Evolutionary conservation across 2,888 invertebrate genomes (phyloP), one percentile per base, ranked within the genome.

Genomic region (Ophion costatus): DNA sequence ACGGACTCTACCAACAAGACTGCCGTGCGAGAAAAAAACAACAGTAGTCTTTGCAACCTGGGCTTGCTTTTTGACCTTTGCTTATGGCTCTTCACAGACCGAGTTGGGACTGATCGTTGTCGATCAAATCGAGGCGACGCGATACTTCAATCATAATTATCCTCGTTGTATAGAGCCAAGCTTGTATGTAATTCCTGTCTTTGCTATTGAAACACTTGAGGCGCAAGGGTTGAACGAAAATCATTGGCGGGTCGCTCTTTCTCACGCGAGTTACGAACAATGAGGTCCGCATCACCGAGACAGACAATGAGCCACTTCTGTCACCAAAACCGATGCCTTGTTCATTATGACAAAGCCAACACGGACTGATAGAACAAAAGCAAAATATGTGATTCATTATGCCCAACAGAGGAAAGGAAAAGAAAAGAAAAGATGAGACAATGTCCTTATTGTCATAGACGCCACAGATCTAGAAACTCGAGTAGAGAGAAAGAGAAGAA

Each of bases 271-370:
- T 74, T 57, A 42, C 64, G 38, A 57, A 70, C 74, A 66, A 78
- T 81, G 51, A 69, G 7, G 51, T 38, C 56, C 24, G 10, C 10
- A 10, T 51, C 38, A 29, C 59, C 29, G n/a, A 45, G 10, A 42
- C 73, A 29, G 73, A 78, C 77, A 78, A 81, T 71, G 69, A 22
- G 59, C 59, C 33, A 29, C 42, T 33, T 80, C 59, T 66, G 29
- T 56, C 29, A 45, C 24, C 17, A 56, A 75, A 45, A 56, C 29
- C 69, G 70, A 45, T 51, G 38, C 51, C 17, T 64, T 56, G 20
- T 63, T 14, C 56, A 57, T 76, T 64, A 29, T 63, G n/a, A 10
- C 51, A 20, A 45, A 59, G 70, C 11, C 29, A 45, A 57, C 59
- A 59, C 69, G 42, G 74, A 11, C 51, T 33, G 38, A 51, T 14